Percentiles rank a stretch among this genome's conserved stretches.
phyloP scores from a whole-genome alignment of 2,113 vertebrate species.

The Cardinalis cardinalis region DNA sequence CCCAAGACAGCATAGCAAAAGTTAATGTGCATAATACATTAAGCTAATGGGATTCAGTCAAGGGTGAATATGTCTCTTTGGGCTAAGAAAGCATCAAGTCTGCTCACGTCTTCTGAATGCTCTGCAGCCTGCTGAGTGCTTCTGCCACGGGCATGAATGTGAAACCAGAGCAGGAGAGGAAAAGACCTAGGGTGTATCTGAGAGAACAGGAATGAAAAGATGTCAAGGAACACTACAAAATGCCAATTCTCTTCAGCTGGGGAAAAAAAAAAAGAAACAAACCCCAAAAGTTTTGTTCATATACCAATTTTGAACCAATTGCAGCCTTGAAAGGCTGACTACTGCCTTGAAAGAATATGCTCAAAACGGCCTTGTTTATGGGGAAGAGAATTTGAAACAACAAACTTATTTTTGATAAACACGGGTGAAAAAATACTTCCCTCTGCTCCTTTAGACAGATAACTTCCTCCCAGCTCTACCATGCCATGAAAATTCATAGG shows the following conservation, averaged over 20 bases:
- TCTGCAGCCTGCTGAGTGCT: background rate
- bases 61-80: background rate
- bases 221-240: background rate
- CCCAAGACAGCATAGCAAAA: background rate
- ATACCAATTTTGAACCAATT: background rate
- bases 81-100: conserved; percentile 8
- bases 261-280: background rate
- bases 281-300: background rate
- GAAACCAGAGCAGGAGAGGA: background rate
- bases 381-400: background rate
- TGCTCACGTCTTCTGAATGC: background rate
- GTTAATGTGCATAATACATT: background rate
- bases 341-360: fast-evolving
- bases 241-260: background rate
- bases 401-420: background rate
- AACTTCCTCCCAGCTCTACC: background rate
- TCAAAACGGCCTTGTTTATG: background rate
- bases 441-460: background rate
- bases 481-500: background rate
- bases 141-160: background rate
- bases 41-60: conserved; percentile 24
- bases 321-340: background rate
- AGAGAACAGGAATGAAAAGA: background rate
- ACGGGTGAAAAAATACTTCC: background rate
- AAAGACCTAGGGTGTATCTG: background rate